Conservation (phyloP, 2,797 vertebrate genomes). For the Caiman crocodilus region DNA sequence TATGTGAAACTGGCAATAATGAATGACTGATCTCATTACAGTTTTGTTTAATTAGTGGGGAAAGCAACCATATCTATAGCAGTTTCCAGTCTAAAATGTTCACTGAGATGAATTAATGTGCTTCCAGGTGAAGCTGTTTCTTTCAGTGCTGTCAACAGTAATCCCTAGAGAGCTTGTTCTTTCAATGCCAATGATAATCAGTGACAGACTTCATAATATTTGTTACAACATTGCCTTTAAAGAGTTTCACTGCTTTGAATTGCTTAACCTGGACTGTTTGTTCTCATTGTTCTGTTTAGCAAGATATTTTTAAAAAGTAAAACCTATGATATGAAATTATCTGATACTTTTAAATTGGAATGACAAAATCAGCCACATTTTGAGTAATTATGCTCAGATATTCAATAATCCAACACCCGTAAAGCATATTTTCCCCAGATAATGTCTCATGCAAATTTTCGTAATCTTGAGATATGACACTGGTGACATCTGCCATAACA, state of each 20-base stretch:
- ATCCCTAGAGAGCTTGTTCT: conserved; percentile 32
- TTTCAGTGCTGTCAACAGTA: conserved; percentile 19
- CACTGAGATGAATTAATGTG: conserved; percentile 23
- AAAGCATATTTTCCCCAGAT: background rate
- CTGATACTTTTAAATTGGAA: background rate
- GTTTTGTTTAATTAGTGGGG: conserved; percentile 66
- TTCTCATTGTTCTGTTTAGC: background rate
- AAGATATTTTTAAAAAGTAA: background rate
- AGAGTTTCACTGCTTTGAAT: conserved; percentile 9
- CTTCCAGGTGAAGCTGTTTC: conserved; percentile 47
- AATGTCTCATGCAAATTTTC: background rate
- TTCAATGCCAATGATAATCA: conserved; percentile 16
- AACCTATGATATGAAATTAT: background rate
- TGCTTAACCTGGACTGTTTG: conserved; percentile 13
- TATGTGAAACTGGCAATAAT: conserved; percentile 9
- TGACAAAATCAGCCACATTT: background rate
- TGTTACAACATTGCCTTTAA: conserved; percentile 27
- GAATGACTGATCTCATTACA: conserved; percentile 41
- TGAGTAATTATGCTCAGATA: background rate
- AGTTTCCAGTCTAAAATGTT: background rate
- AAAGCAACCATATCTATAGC: background rate
- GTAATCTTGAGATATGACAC: background rate
- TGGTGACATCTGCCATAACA: background rate
- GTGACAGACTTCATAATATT: conserved; percentile 46
- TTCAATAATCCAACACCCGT: background rate